phyloP scores from a whole-genome alignment of 2,888 invertebrate species.

The Trachelus iudaicus region DNA sequence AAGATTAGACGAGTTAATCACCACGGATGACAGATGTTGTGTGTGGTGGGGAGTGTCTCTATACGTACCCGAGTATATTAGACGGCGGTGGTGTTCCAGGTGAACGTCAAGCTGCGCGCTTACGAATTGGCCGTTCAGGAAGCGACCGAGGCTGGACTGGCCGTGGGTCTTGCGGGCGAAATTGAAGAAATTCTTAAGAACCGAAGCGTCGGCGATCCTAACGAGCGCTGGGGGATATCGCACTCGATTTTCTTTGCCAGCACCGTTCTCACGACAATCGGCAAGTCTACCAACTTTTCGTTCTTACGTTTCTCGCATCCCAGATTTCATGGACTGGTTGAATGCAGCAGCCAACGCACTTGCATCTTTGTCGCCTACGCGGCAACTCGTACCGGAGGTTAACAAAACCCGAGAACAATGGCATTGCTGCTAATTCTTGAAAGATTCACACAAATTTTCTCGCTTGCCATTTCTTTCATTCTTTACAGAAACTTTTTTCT shows the following conservation, averaged over 20 bases:
- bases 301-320: too few species aligned
- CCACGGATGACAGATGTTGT: too few species aligned
- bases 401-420: too few species aligned
- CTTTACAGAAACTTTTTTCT: too few species aligned
- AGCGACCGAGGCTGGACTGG: conserved; percentile 77
- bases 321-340: too few species aligned
- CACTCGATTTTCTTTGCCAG: conserved; percentile 91
- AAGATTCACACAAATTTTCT: conserved; percentile 6
- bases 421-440: background rate
- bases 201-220: conserved; percentile 27
- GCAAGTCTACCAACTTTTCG: conserved; percentile 65
- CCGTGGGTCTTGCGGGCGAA: conserved; percentile 51
- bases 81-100: conserved; percentile 30
- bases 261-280: conserved; percentile 91
- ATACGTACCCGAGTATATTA: background rate
- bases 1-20: background rate
- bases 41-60: too few species aligned
- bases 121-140: conserved; percentile 73
- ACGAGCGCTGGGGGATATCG: conserved; percentile 81
- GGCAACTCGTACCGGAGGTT: too few species aligned
- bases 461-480: background rate
- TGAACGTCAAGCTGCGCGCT: conserved; percentile 50
- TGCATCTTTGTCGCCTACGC: too few species aligned
- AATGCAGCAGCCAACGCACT: too few species aligned
- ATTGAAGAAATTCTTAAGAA: conserved; percentile 29